Evolutionary conservation across 2,113 vertebrate species (phyloP).

Genomic region (Romanogobio albipinnatus): DNA sequence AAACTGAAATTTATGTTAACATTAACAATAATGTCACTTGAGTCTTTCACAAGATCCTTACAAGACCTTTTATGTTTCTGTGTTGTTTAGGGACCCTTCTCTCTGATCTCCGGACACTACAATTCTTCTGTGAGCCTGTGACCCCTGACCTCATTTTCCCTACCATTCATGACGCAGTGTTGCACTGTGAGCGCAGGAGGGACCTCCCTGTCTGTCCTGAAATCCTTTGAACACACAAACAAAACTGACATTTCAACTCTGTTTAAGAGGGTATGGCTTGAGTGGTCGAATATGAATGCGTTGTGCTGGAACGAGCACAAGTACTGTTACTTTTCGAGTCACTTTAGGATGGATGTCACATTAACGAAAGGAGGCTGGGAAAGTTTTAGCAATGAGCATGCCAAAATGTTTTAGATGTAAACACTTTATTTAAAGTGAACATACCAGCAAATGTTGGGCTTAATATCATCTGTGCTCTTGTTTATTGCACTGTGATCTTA

Average conservation of each 20-base stretch:
- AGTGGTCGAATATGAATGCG: background rate
- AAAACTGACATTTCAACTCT: conserved; percentile 8
- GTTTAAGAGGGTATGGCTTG: background rate
- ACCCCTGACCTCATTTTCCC: conserved; percentile 82
- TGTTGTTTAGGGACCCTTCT: conserved; percentile 80
- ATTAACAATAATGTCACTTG: background rate
- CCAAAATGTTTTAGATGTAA: background rate
- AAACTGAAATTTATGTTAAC: background rate
- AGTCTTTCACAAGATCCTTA: background rate
- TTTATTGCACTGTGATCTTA: background rate
- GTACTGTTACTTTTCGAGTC: background rate
- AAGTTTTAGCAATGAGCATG: background rate
- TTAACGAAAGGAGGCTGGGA: background rate
- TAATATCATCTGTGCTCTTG: background rate
- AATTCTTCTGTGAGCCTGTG: conserved; percentile 82
- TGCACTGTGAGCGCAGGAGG: conserved; percentile 74
- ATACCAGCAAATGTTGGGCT: conserved; percentile 1
- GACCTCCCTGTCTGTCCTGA: background rate
- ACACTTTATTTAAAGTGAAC: background rate
- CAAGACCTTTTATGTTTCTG: conserved; percentile 9
- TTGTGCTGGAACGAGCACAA: background rate
- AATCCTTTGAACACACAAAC: background rate
- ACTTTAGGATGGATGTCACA: background rate
- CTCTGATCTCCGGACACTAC: conserved; percentile 79
- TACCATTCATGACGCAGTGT: conserved; percentile 88